Percentiles rank a stretch among this genome's conserved stretches.
Conservation (phyloP, 2,113 vertebrate species). For the Hydrochoerus hydrochaeris region DNA sequence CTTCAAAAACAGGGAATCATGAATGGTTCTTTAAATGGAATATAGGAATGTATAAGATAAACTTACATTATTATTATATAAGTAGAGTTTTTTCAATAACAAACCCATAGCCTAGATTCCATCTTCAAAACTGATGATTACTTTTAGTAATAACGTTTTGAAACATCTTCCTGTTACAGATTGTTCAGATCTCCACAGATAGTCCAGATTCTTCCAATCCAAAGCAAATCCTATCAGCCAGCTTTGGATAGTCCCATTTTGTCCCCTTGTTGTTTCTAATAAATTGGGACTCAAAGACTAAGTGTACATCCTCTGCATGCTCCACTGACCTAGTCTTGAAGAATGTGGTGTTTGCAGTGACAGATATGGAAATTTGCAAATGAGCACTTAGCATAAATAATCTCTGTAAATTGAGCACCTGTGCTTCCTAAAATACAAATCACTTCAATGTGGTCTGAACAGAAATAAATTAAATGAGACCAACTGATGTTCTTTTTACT, state of each 20-base stretch:
- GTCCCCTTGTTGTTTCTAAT: not conserved
- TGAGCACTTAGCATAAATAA: not conserved
- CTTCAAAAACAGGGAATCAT: not conserved
- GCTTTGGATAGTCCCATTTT: not conserved
- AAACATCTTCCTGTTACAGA: not conserved
- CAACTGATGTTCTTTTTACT: not conserved
- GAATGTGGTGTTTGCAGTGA: not conserved
- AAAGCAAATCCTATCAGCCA: not conserved
- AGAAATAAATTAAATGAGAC: not conserved
- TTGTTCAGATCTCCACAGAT: not conserved
- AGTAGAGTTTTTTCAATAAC: not conserved
- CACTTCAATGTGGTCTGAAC: not conserved
- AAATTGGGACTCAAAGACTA: not conserved
- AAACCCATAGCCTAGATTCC: not conserved
- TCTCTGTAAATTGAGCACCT: constrained; percentile 44
- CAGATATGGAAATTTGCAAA: not conserved
- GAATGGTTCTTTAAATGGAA: not conserved
- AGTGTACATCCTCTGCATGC: not conserved
- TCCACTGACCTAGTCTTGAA: not conserved
- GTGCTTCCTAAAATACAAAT: constrained; percentile 56
- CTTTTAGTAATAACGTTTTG: not conserved
- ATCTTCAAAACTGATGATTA: not conserved
- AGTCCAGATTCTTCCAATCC: not conserved
- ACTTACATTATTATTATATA: not conserved
- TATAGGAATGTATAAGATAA: not conserved